Percentiles rank a stretch among this genome's conserved stretches.
Conservation (phyloP, 2,888 invertebrate genomes). For the Drepana falcataria region DNA sequence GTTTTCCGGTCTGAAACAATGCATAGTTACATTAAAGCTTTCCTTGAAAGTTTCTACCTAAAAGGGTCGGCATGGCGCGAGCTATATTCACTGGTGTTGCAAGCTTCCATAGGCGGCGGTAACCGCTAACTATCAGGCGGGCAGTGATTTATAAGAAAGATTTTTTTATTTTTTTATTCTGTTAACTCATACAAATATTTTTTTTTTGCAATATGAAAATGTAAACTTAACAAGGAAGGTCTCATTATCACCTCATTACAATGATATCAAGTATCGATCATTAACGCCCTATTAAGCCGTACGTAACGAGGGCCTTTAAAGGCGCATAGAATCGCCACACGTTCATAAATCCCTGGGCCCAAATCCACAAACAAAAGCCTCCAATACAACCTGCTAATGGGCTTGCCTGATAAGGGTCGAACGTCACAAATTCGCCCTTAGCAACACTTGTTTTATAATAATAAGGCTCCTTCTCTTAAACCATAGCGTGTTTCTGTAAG, state of each 20-base stretch:
- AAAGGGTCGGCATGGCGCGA: too few species aligned
- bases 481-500: too few species aligned
- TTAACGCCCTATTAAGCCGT: constrained; percentile 5
- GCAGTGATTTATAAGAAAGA: too few species aligned
- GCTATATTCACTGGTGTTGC: neutral
- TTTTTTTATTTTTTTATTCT: too few species aligned
- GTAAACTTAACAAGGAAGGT: neutral
- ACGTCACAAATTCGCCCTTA: neutral
- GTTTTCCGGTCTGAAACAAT: constrained; percentile 91
- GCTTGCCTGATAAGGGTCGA: constrained; percentile 2
- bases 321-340: constrained; percentile 10
- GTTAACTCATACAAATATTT: too few species aligned
- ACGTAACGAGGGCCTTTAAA: constrained; percentile 7
- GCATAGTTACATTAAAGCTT: constrained; percentile 10
- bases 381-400: constrained; percentile 15
- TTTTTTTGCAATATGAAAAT: neutral
- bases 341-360: constrained; percentile 8
- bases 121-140: too few species aligned
- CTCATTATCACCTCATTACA: neutral
- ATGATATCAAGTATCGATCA: neutral
- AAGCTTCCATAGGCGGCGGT: too few species aligned
- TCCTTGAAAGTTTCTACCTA: too few species aligned
- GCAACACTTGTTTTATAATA: neutral
- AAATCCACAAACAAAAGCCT: constrained; percentile 11
- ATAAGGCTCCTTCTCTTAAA: neutral